Conservation (phyloP, 2,113 vertebrate genomes). For the Oryctolagus cuniculus region DNA sequence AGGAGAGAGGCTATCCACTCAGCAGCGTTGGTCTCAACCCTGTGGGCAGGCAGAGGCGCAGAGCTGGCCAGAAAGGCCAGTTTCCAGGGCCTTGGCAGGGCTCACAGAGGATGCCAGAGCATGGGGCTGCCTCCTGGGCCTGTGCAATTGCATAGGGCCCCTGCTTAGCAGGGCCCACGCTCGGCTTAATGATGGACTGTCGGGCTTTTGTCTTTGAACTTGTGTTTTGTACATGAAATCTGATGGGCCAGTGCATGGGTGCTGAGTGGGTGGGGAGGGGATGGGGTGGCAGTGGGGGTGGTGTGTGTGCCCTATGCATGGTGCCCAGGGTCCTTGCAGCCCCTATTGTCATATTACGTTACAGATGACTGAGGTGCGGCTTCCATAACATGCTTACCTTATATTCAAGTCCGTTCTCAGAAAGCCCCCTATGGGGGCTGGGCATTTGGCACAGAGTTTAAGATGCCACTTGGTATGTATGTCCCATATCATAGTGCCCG, state of each 20-base stretch:
- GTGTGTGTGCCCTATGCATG: fast-evolving
- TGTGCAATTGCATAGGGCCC: background rate
- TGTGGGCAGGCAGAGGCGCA: background rate
- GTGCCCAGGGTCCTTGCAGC: background rate
- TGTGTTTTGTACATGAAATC: too few relatives aligned
- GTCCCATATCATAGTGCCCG: too few relatives aligned
- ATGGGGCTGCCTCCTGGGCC: background rate
- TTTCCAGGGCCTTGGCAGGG: background rate
- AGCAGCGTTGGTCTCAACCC: background rate
- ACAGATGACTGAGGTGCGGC: too few relatives aligned
- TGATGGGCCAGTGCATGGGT: too few relatives aligned
- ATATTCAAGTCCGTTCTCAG: background rate
- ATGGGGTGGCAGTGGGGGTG: background rate
- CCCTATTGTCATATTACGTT: fast-evolving
- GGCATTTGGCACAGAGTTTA: too few relatives aligned
- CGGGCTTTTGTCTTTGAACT: too few relatives aligned
- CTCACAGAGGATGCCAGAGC: background rate
- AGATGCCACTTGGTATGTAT: too few relatives aligned
- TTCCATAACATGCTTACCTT: background rate
- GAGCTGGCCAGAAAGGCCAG: background rate
- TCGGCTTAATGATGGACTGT: background rate
- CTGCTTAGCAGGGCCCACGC: background rate
- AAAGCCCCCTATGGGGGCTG: too few relatives aligned
- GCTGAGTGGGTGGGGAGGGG: background rate
- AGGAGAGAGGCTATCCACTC: too few relatives aligned